These are phyloP conservation scores for Drosophila eugracilis DNA, from an alignment of 1,140 invertebrate genomes.

Conservation along the genomic window DNA sequence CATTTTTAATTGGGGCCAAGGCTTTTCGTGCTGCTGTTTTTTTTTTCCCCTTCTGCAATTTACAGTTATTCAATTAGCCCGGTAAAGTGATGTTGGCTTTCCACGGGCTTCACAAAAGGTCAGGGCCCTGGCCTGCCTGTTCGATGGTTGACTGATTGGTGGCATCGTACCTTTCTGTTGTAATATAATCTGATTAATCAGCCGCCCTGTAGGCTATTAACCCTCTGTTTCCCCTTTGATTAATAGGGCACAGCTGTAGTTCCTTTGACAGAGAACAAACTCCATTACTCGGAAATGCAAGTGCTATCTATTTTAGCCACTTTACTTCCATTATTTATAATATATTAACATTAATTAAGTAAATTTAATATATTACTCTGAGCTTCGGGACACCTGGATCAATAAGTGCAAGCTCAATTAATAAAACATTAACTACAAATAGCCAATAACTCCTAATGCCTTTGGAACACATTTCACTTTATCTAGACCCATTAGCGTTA, in stretches of 20 bases:
- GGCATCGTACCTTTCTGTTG: background rate
- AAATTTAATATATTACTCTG: background rate
- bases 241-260: constrained; percentile 3
- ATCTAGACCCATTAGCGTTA: constrained; percentile 30
- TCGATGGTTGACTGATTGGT: constrained; percentile 8
- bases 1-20: constrained; percentile 68
- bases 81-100: constrained; percentile 12
- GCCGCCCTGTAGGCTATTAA: background rate
- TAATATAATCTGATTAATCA: constrained; percentile 24
- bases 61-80: constrained; percentile 64
- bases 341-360: background rate
- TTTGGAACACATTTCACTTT: constrained; percentile 20
- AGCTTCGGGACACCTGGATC: constrained; percentile 3
- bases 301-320: background rate
- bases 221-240: constrained; percentile 6
- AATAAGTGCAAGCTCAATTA: constrained; percentile 6
- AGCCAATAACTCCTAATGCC: constrained; percentile 20
- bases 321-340: no score
- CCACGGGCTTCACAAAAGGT: constrained; percentile 10
- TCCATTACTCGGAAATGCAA: background rate
- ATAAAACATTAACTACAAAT: constrained; percentile 26
- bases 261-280: background rate
- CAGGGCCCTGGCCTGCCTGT: constrained; percentile 12
- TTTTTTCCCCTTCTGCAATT: constrained; percentile 12
- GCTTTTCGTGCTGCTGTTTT: constrained; percentile 12